These are phyloP conservation scores for Zhengitettix transpicula DNA, from an alignment of 2,888 invertebrate genomes.

Conservation along the genomic window DNA sequence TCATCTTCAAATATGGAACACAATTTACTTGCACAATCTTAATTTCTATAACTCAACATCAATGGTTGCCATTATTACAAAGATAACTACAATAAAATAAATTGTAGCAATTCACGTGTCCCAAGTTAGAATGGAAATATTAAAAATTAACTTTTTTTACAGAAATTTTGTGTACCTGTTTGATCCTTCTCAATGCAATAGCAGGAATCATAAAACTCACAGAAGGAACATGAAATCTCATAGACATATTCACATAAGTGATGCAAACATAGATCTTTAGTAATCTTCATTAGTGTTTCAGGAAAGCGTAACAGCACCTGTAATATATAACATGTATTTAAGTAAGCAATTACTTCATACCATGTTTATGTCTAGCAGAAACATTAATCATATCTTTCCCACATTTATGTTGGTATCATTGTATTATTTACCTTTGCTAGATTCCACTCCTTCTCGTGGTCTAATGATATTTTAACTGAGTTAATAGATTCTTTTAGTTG, in stretches of 20 bases:
- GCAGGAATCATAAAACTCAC: constrained; percentile 95
- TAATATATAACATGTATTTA: constrained; percentile 5
- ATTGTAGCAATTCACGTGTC: no score
- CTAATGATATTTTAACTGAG: constrained; percentile 45
- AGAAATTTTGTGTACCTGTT: constrained; percentile 22
- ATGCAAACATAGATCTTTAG: constrained; percentile 69
- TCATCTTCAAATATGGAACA: no score
- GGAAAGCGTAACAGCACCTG: constrained; percentile 62
- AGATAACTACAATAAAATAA: no score
- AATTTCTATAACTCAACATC: no score
- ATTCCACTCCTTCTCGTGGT: constrained; percentile 89
- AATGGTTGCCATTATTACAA: no score
- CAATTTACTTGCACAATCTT: no score
- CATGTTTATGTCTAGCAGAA: neutral
- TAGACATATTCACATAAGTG: constrained; percentile 89
- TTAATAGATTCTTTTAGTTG: constrained; percentile 43
- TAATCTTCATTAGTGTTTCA: constrained; percentile 66
- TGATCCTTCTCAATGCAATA: constrained; percentile 92
- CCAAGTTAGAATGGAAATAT: no score
- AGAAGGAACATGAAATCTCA: constrained; percentile 80
- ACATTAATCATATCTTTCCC: neutral
- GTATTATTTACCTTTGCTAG: constrained; percentile 49
- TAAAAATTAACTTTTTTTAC: no score
- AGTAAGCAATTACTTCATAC: neutral
- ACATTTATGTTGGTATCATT: neutral